These are phyloP conservation scores for Microvelia longipes DNA, from an alignment of 1,140 invertebrate genomes.

Conservation along the genomic window DNA sequence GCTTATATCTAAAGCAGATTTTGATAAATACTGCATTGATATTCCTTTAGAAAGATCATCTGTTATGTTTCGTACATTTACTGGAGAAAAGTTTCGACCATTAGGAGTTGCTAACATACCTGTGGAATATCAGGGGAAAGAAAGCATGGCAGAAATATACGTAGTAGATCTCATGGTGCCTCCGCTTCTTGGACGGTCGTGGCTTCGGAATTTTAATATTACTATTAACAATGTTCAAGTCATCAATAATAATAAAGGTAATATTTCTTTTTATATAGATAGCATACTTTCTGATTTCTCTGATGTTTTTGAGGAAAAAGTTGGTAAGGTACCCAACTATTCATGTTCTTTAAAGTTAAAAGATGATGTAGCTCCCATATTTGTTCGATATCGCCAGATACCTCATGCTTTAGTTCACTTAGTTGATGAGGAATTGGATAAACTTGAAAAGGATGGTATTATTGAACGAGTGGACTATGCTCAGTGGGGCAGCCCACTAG, in stretches of 20 bases:
- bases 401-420: neutral
- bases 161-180: neutral
- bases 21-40: neutral
- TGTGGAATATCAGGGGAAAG: neutral
- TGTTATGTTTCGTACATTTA: neutral
- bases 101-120: neutral
- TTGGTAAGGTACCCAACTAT: neutral
- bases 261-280: neutral
- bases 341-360: neutral
- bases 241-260: neutral
- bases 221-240: neutral
- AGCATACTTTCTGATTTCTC: neutral
- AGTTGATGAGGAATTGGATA: neutral
- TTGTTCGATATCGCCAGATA: neutral
- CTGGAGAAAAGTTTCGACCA: neutral
- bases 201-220: neutral
- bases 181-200: neutral
- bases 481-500: neutral
- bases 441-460: neutral
- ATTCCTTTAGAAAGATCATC: neutral
- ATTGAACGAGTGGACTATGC: neutral
- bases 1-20: neutral
- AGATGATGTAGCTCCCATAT: neutral
- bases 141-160: neutral
- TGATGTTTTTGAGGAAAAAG: neutral